Conservation (phyloP, 2,113 vertebrate species). For the Pachypanchax playfairii region DNA sequence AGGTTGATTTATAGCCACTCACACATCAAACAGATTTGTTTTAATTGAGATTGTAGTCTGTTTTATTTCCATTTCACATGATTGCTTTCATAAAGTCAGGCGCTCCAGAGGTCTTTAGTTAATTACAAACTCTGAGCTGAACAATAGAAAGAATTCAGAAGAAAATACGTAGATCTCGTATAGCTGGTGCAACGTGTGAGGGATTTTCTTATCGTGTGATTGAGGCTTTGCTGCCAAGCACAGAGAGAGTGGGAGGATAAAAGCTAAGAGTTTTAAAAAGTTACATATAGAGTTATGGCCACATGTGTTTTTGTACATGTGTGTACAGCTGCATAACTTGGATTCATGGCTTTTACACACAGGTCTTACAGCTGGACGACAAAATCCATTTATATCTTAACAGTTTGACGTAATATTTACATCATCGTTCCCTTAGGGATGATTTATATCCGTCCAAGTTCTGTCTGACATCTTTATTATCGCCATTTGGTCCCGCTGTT, state of each 20-base stretch:
- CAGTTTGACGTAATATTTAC: conserved; percentile 18
- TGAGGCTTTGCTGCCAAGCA: conserved; percentile 53
- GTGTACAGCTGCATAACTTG: conserved; percentile 13
- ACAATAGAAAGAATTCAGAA: conserved; percentile 61
- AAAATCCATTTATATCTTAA: neutral
- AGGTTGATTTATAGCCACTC: conserved; percentile 45
- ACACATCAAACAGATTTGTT: conserved; percentile 51
- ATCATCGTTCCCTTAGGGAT: conserved; percentile 23
- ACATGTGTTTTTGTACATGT: conserved; percentile 6
- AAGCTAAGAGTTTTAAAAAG: conserved; percentile 4
- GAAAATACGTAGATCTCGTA: conserved; percentile 26
- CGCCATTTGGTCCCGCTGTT: conserved; percentile 31
- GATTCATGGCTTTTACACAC: conserved; percentile 16
- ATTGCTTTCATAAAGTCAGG: conserved; percentile 44
- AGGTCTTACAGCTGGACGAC: neutral
- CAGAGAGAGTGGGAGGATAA: conserved; percentile 6
- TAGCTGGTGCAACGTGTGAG: conserved; percentile 42
- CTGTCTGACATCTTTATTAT: conserved; percentile 36
- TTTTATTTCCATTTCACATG: conserved; percentile 60
- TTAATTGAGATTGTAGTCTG: conserved; percentile 54
- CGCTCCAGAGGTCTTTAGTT: conserved; percentile 37
- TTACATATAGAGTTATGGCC: neutral
- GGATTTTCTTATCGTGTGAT: conserved; percentile 68
- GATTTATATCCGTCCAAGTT: conserved; percentile 37
- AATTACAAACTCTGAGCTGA: conserved; percentile 23